Base-by-base conservation (phyloP, 2,888 invertebrate species). In the Mesorhabditis sp. region DNA sequence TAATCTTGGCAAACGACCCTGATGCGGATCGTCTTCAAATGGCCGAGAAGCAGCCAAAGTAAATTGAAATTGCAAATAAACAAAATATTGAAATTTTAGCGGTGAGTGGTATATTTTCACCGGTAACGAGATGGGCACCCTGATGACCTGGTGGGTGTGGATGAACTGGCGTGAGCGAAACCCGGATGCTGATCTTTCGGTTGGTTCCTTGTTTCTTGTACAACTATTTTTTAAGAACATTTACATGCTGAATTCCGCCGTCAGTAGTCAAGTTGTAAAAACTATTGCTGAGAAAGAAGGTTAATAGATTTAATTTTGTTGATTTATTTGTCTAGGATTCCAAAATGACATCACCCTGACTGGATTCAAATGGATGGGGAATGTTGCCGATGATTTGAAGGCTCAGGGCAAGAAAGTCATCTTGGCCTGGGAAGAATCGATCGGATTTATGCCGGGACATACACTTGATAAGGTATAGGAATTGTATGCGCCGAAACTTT, bases 311-410 rank as follows among this genome's bases (percentile, higher is more conserved):
- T 10, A 66, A 43, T 66, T 91, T 74, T 90, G 89, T 84, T 62
- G 6, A 70, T 50, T 45, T 74, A 15, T 5, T 15, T 68, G 67
- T 77, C 5, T 67, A 81, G 81, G 84, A 2, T 86, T 86, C 75
- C 77, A 80, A 67, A 80, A 80, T 69, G 81, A 82, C 63, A 95
- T 97, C 88, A 97, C 98, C 0, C 89, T 98, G 68, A 99, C 98
- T 0, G 98, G 98, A 0, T 99, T 99, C 86, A 99, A 99, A 86
- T 99, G 96, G 96, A 95, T 99, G 93, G 97, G 94, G 4, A 97
- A 96, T 87, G 90, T 90, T 82, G 90, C 92, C 0, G 88, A 91
- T 45, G 90, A 93, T 5, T 87, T 95, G 69, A 87, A 91, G 50
- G 13, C 28, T 15, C 28, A 63, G 64, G 64, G 64, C 10, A 63